Evolutionary conservation across 2,113 vertebrate species (phyloP).

Genomic region (Pterophyllum scalare): DNA sequence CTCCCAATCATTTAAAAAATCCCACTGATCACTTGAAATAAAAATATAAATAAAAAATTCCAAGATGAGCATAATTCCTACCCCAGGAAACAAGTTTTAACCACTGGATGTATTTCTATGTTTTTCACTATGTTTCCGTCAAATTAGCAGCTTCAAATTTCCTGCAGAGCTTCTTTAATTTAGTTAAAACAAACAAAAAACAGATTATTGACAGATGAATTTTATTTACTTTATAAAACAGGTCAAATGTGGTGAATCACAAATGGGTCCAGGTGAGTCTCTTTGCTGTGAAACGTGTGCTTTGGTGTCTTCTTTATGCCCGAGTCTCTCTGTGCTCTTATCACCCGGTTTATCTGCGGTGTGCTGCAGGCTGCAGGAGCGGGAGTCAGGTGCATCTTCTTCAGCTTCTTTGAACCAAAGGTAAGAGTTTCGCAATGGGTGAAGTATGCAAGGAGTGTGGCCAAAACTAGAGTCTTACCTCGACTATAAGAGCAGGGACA

Average conservation of each 20-base stretch:
- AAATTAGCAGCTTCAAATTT: background rate
- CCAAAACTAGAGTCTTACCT: background rate
- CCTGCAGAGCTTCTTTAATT: background rate
- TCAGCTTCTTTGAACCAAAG: background rate
- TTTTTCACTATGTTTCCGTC: background rate
- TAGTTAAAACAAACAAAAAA: background rate
- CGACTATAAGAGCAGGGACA: background rate
- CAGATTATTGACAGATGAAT: no score
- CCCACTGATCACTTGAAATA: fast-evolving
- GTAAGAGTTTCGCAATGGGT: fast-evolving
- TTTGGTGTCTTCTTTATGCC: no score
- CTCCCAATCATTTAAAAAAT: background rate
- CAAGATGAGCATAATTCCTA: background rate
- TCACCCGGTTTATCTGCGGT: background rate
- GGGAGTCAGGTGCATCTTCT: fast-evolving
- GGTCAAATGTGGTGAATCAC: background rate
- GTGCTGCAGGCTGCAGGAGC: background rate
- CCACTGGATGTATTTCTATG: background rate
- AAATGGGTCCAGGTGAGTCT: no score
- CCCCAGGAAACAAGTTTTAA: background rate
- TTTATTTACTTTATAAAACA: background rate
- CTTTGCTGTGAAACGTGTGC: no score
- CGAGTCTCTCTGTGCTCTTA: background rate
- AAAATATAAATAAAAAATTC: background rate
- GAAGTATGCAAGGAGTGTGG: background rate